Conservation (phyloP, 2,797 vertebrate genomes). For the Mycteria americana region DNA sequence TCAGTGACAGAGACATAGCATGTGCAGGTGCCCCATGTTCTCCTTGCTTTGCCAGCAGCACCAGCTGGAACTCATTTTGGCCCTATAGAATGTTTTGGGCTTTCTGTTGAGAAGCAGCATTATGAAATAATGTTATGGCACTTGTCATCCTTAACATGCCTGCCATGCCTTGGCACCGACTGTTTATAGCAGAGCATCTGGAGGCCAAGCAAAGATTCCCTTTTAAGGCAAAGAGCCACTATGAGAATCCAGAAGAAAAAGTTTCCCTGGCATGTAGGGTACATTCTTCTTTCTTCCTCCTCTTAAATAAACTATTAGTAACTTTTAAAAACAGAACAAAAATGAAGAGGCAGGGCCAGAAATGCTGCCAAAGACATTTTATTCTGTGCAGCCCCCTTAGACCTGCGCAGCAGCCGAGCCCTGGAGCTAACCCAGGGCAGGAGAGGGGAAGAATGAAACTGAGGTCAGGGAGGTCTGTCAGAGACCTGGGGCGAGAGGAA, state of each 20-base stretch:
- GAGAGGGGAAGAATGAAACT: background rate
- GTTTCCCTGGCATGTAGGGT: constrained; percentile 68
- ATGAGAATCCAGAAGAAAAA: constrained; percentile 67
- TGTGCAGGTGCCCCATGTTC: background rate
- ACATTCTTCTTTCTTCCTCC: constrained; percentile 70
- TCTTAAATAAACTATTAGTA: constrained; percentile 70
- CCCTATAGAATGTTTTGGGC: background rate
- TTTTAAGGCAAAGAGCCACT: constrained; percentile 76
- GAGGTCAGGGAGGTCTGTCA: background rate
- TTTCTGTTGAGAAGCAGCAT: constrained; percentile 24
- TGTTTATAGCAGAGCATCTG: constrained; percentile 30
- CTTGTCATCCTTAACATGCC: constrained; percentile 59
- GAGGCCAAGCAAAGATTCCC: constrained; percentile 64
- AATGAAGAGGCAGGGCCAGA: constrained; percentile 31
- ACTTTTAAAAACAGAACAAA: constrained; percentile 69
- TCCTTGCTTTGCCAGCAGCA: background rate
- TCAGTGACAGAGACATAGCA: background rate
- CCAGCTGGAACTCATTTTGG: background rate
- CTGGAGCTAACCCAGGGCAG: background rate
- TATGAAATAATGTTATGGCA: constrained; percentile 50
- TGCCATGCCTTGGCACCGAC: constrained; percentile 61
- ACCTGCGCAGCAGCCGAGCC: background rate
- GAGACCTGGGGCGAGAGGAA: background rate
- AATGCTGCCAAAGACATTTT: constrained; percentile 31
- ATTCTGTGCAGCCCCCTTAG: background rate